Base-by-base conservation (phyloP, 2,888 invertebrate species). In the Drosophila monieri region DNA sequence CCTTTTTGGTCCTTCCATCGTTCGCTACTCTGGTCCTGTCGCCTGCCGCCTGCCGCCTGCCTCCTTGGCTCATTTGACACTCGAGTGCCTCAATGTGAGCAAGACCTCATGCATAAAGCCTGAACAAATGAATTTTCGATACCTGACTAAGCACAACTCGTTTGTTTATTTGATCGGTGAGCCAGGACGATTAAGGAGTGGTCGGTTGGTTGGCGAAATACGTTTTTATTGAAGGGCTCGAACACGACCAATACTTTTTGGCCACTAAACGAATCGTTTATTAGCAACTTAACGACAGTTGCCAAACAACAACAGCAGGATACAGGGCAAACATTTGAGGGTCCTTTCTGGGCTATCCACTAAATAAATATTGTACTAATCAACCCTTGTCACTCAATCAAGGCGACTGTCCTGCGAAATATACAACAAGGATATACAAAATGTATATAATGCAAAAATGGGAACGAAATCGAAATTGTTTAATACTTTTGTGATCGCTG, bases 101-200 rank as follows among this genome's bases (percentile, higher is more conserved):
- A 32, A 66, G 59, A 49, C 60, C 49, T 69, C 53, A 75, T 72
- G 62, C 70, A 70, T 61, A 71, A 71, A 62, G 59, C 58, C 52
- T 35, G 54, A 58, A 69, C 54, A 78, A 73, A 70, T 79, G 64
- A 61, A 76, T 76, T 77, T 73, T 79, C 55, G 58, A 76, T 71
- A 76, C 74, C 80, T 79, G 66, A 79, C 73, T 77, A 77, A 73
- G 66, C 80, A 77, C 66, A 77, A 64, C 64, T 76, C 62, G 57
- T 52, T 70, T 64, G 67, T 64, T 64, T 73, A 61, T 72, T 74
- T 74, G 74, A 74, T 70, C 62, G 58, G 32, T 54, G 48, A 30
- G 43, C 25, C 32, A n/a, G n/a, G n/a, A n/a, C 32, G 32, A 32
- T 32, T 32, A 32, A 32, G 32, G n/a, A 6, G n/a, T n/a, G 35